Base-by-base conservation (phyloP, 2,797 vertebrate genomes). In the Myotis myotis region DNA sequence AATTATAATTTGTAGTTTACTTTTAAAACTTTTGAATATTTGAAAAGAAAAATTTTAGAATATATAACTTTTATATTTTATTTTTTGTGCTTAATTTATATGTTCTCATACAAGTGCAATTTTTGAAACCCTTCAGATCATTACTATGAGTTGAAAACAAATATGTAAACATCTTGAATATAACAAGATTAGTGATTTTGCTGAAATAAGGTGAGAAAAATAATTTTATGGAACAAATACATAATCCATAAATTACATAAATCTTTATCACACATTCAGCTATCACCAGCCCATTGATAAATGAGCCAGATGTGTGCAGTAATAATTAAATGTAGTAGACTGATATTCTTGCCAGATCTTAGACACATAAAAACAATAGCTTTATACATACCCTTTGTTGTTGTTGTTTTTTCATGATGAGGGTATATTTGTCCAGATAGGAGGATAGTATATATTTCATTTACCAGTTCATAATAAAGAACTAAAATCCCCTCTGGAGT, bases 181-280 rank as follows among this genome's bases (percentile, higher is more conserved):
- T 87, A 87, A 70, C 17, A 60, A 83, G 85, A 88, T 86, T 57
- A 90, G 16, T 88, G 49, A 70, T 82, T 89, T 95, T 88, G 30
- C 33, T 78, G 23, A 96, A 95, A 84, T 87, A 92, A 89, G 16
- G 19, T 33, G 85, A 92, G 41, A 84, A 91, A 94, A 90, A 72
- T 38, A 90, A 96, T 86, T 80, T 87, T 62, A 47, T 85, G 28
- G n/a, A 94, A 85, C 3, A 81, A 72, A 81, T 51, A 62, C 2
- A 80, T 33, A 71, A 84, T 49, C 51, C 12, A 8, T 64, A 91
- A n/a, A 12, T 87, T 78, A 49, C 25, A 5, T 74, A 82, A 87
- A 74, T 74, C 49, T 86, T 88, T 70, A 70, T 76, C 53, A 87
- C 5, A 89, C 10, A 55, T 82, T 89, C n/a, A 68, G 7, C 22